Conservation (phyloP, 2,113 vertebrate genomes). For the Sakesphorus luctuosus region DNA sequence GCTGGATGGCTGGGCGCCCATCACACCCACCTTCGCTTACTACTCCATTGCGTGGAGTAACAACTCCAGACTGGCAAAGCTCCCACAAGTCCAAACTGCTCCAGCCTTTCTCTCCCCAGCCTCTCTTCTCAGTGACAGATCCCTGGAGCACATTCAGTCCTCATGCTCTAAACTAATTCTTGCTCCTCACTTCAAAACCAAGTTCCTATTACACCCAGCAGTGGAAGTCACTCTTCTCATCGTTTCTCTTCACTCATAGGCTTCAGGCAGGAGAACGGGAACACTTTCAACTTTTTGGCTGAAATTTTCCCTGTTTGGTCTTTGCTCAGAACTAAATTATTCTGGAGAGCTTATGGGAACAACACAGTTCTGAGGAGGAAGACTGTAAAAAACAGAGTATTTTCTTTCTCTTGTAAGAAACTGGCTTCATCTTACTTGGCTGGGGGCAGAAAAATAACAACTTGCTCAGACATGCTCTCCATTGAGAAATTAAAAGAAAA, state of each 20-base stretch:
- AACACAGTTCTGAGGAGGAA: background rate
- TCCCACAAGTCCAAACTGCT: background rate
- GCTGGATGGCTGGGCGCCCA: background rate
- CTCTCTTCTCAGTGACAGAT: background rate
- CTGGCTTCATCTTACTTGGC: background rate
- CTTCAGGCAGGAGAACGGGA: background rate
- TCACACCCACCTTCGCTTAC: background rate
- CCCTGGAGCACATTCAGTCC: background rate
- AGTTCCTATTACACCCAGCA: background rate
- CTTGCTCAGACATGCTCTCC: background rate
- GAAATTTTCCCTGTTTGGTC: background rate
- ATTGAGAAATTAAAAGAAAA: background rate
- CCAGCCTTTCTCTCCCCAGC: background rate
- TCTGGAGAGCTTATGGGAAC: background rate
- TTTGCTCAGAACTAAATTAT: background rate
- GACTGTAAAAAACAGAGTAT: background rate
- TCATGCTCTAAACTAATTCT: background rate
- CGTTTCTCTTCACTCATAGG: background rate
- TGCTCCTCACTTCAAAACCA: background rate
- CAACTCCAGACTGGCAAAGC: background rate
- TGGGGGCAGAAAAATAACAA: conserved; percentile 3
- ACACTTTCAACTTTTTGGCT: background rate
- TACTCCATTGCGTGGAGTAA: background rate
- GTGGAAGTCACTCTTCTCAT: background rate
- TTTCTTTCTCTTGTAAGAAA: conserved; percentile 17